phyloP scores from a whole-genome alignment of 2,797 vertebrate genomes.

The Ambastaia sidthimunki region DNA sequence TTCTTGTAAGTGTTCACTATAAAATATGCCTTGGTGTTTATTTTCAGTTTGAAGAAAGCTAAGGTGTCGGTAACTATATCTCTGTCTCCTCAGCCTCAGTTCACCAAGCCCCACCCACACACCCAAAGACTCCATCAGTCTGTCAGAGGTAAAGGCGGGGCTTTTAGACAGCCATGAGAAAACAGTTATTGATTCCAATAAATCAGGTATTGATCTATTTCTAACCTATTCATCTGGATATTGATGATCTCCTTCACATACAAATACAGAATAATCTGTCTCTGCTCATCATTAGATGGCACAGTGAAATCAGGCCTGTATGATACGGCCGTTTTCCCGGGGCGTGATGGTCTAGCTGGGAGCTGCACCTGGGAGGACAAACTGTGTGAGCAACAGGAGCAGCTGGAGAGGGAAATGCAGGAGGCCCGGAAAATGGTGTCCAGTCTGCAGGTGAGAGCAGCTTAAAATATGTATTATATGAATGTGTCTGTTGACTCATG shows the following conservation, averaged over 20 bases:
- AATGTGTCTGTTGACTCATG: neutral
- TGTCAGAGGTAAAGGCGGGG: conserved; percentile 78
- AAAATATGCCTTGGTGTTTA: neutral
- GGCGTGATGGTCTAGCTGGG: conserved; percentile 55
- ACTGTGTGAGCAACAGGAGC: conserved; percentile 86
- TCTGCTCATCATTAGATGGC: conserved; percentile 69
- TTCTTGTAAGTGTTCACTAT: too few relatives aligned
- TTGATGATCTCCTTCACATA: neutral
- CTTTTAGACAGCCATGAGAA: conserved; percentile 77
- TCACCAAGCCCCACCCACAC: conserved; percentile 87
- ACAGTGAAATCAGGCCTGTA: conserved; percentile 50
- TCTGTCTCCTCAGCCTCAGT: conserved; percentile 75
- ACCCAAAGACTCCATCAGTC: conserved; percentile 77
- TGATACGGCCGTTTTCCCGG: conserved; percentile 34
- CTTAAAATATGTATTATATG: neutral
- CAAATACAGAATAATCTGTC: neutral
- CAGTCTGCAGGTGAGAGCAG: conserved; percentile 85
- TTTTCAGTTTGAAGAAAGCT: neutral
- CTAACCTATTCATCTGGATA: conserved; percentile 1
- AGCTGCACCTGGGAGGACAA: conserved; percentile 85
- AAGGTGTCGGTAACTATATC: neutral
- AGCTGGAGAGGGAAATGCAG: conserved; percentile 92
- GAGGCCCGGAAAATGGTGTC: conserved; percentile 96
- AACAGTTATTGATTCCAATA: conserved; percentile 43
- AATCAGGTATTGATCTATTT: conserved; percentile 16